Percentiles rank a stretch among this genome's conserved stretches.
These are phyloP conservation scores for Actinia tenebrosa DNA, from an alignment of 64 coral and sea anemone species.

Conservation along the genomic window DNA sequence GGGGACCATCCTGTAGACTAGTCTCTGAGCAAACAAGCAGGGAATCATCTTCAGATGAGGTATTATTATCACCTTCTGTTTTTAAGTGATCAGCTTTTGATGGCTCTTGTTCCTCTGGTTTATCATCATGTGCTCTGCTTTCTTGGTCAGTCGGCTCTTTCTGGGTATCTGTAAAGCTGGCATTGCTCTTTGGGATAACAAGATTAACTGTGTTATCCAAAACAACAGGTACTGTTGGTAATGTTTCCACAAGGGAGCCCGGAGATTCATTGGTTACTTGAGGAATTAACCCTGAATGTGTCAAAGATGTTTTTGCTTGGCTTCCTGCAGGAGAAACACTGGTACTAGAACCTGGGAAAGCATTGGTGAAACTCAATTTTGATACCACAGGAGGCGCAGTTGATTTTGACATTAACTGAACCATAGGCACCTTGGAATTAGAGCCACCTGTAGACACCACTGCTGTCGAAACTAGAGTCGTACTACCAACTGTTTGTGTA, in stretches of 20 bases:
- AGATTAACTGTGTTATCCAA: not conserved
- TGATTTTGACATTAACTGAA: constrained; percentile 10
- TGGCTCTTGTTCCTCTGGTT: not conserved
- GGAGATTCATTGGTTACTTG: not conserved
- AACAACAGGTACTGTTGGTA: not conserved
- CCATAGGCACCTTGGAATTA: not conserved
- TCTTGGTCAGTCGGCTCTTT: not conserved
- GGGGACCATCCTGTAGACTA: constrained; percentile 33
- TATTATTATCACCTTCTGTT: constrained; percentile 39
- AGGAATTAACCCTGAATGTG: not conserved
- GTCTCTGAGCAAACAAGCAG: constrained; percentile 80
- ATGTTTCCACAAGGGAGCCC: not conserved
- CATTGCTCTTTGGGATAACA: not conserved
- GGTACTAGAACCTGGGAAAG: not conserved
- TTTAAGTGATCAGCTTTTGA: not conserved
- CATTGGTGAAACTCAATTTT: not conserved
- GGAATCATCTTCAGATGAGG: constrained; percentile 76
- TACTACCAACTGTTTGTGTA: constrained; percentile 16
- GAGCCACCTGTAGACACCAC: not conserved
- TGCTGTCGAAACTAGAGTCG: constrained; percentile 27
- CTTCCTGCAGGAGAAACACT: not conserved
- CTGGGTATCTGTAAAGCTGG: not conserved
- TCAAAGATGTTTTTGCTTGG: not conserved
- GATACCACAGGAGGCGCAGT: not conserved
- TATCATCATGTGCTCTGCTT: not conserved